Conservation (phyloP, 2,797 vertebrate genomes). For the Pseudopleuronectes americanus region DNA sequence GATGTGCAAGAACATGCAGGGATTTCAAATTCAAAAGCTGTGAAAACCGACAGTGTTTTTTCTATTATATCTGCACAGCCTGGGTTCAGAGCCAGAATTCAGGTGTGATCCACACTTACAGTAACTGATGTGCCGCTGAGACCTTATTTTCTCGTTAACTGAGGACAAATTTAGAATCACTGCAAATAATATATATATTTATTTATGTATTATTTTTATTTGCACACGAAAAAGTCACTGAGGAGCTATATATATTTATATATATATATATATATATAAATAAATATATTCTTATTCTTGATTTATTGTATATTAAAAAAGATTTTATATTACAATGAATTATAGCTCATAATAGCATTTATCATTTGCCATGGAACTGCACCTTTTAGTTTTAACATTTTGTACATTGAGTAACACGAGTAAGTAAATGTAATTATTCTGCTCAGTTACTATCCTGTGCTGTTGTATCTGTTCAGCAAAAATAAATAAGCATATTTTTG, state of each 20-base stretch:
- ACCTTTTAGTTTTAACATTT: too few relatives aligned
- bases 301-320: background rate
- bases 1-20: background rate
- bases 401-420: too few relatives aligned
- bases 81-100: background rate
- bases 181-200: background rate
- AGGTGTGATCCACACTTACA: background rate
- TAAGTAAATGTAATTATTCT: too few relatives aligned
- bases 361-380: background rate
- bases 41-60: background rate
- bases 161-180: background rate
- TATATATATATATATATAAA: background rate
- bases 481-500: too few relatives aligned
- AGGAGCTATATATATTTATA: background rate
- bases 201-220: too few relatives aligned
- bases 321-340: too few relatives aligned
- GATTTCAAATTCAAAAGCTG: background rate
- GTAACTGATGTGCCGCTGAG: background rate
- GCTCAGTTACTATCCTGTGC: too few relatives aligned
- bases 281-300: too few relatives aligned
- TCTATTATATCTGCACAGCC: background rate
- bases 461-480: too few relatives aligned
- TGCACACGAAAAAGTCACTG: too few relatives aligned
- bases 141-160: background rate
- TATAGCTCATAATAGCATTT: too few relatives aligned